Conservation (phyloP, 2,113 vertebrate genomes). For the Siniperca chuatsi region DNA sequence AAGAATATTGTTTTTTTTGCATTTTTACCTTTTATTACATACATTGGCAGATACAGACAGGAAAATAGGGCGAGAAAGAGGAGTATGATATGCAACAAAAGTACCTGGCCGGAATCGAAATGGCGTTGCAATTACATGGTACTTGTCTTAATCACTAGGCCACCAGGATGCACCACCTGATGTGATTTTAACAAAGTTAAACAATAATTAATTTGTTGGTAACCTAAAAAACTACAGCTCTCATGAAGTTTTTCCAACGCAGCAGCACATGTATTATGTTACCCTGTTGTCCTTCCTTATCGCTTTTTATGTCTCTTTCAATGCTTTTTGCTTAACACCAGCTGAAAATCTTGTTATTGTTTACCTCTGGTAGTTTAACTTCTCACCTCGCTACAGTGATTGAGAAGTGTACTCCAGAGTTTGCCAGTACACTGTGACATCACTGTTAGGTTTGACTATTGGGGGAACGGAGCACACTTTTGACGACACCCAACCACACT, state of each 20-base stretch:
- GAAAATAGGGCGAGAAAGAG: too few species aligned
- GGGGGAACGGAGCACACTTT: not conserved
- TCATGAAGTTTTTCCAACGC: not conserved
- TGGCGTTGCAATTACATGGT: too few species aligned
- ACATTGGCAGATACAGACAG: not conserved
- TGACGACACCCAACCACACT: too few species aligned
- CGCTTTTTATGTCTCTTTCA: not conserved
- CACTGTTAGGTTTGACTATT: too few species aligned
- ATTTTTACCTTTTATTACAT: not conserved
- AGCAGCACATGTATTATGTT: not conserved
- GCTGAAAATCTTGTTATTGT: too few species aligned
- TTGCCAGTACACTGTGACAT: not conserved
- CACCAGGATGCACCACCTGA: too few species aligned
- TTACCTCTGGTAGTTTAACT: not conserved
- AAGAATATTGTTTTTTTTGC: too few species aligned
- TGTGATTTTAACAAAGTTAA: not conserved
- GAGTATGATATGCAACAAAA: too few species aligned
- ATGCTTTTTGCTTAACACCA: not conserved
- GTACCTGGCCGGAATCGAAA: too few species aligned
- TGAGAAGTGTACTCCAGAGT: not conserved
- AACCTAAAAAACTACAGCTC: not conserved
- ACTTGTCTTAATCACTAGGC: too few species aligned
- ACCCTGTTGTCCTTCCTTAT: not conserved
- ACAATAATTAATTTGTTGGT: not conserved
- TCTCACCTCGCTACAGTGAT: not conserved